Percentiles rank a stretch among this genome's conserved stretches.
These are phyloP conservation scores for Pangasius krempfi DNA, from an alignment of 2,797 vertebrate genomes.

Conservation along the genomic window DNA sequence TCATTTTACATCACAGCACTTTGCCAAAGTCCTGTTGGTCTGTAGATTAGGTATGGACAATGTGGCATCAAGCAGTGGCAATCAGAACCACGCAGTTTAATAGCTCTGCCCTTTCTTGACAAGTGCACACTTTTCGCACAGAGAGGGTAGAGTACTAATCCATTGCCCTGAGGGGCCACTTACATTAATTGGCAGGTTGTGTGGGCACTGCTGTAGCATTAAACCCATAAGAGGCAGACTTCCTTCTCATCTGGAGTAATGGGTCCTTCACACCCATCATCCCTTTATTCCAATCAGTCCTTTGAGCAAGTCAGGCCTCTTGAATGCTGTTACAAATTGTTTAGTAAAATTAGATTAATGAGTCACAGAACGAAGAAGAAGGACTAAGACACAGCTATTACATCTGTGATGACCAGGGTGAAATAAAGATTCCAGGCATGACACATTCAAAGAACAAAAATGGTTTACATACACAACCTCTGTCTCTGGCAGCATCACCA, in stretches of 20 bases:
- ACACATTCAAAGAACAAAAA: slow-evolving; percentile 10
- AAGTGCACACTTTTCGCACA: slow-evolving; percentile 49
- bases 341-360: slow-evolving; percentile 55
- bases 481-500: background rate
- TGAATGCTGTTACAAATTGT: slow-evolving; percentile 56
- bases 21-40: background rate
- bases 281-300: slow-evolving; percentile 63
- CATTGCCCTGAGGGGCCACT: slow-evolving; percentile 60
- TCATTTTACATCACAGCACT: slow-evolving; percentile 15
- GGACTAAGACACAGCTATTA: slow-evolving; percentile 6
- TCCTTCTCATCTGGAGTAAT: slow-evolving; percentile 50
- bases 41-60: slow-evolving; percentile 25
- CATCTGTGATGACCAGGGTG: background rate
- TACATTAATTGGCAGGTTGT: slow-evolving; percentile 64
- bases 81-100: slow-evolving; percentile 46
- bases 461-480: background rate
- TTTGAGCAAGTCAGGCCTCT: slow-evolving; percentile 57
- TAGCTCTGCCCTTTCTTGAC: slow-evolving; percentile 41
- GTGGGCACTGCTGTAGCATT: slow-evolving; percentile 52
- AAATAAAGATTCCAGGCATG: background rate
- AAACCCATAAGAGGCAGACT: slow-evolving; percentile 56
- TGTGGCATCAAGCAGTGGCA: slow-evolving; percentile 40
- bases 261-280: slow-evolving; percentile 59
- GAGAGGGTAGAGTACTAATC: slow-evolving; percentile 53
- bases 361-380: slow-evolving; percentile 52